phyloP scores from a whole-genome alignment of 1,140 invertebrate genomes.

The Drosophila dunni region DNA sequence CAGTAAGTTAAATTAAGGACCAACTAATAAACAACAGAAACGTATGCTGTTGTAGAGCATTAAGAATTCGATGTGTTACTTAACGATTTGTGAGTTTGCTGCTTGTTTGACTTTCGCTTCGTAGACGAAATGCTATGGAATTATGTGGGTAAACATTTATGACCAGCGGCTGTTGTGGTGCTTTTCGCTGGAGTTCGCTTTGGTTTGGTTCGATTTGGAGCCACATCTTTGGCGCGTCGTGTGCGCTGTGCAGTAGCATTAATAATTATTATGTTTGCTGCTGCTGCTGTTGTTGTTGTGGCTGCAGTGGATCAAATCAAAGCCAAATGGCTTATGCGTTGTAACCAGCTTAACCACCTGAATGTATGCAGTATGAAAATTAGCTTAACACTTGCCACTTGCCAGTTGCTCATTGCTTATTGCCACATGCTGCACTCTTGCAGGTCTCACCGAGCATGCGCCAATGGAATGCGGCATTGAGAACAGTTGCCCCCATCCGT shows the following conservation, averaged over 20 bases:
- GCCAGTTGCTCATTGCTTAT: no score
- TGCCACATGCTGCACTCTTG: conserved; percentile 43
- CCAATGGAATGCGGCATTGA: conserved; percentile 92
- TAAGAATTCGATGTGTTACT: conserved; percentile 7
- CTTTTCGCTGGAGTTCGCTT: conserved; percentile 3
- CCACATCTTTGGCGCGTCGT: conserved; percentile 39
- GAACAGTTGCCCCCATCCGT: conserved; percentile 95
- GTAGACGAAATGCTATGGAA: conserved; percentile 70
- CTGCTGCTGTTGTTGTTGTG: conserved; percentile 21
- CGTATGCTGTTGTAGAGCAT: conserved; percentile 37
- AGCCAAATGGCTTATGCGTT: conserved; percentile 51
- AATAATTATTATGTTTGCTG: conserved; percentile 63
- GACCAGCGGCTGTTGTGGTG: conserved; percentile 62
- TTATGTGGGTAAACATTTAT: conserved; percentile 82
- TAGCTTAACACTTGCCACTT: conserved; percentile 52
- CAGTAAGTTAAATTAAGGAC: no score
- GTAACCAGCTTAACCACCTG: conserved; percentile 35
- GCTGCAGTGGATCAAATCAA: conserved; percentile 61
- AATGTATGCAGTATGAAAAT: conserved; percentile 34
- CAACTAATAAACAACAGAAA: no score
- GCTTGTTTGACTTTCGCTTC: conserved; percentile 79
- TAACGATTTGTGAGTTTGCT: conserved; percentile 1
- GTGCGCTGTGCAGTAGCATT: conserved; percentile 71
- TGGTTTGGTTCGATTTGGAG: neutral
- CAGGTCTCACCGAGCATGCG: conserved; percentile 87